Evolutionary conservation across 2,113 vertebrate species (phyloP), one percentile per base, ranked within the genome.

Genomic region (Callithrix jacchus): DNA sequence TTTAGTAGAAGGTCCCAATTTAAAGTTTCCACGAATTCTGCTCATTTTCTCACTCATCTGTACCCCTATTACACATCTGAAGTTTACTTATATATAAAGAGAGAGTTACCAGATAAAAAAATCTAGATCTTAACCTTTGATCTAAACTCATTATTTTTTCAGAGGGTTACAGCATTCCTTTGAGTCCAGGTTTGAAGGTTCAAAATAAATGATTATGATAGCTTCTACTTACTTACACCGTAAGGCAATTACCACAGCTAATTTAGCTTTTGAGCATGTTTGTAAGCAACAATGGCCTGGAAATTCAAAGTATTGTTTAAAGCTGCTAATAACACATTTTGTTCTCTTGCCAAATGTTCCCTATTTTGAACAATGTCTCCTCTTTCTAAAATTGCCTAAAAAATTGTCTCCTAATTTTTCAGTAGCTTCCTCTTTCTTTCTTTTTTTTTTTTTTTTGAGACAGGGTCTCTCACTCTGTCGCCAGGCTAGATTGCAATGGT

Each of bases 251-350:
- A 32, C 23, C 4, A 13, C 9, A 35, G 40, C 58, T 76, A 54
- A 70, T 37, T 88, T 71, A 80, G 9, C 20, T 61, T 81, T 83
- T 40, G 73, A 30, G 2, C 4, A 56, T 93, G 35, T 23, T 87
- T 91, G 52, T 88, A 93, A 96, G 37, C 35, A 77, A 45, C 87
- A 92, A 27, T 83, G 21, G 25, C 49, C 61, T 9, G 47, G 25
- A 92, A 90, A 96, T 85, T 40, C 10, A 61, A 88, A 88, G 3
- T 30, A 56, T 79, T 73, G 30, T 68, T 92, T 32, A 94, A 86
- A 54, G 91, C 6, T 79, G 23, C 14, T 87, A 16, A 95, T 58
- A 32, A 58, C 45, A 7, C 32, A 47, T 37, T 12, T 71, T 64
- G 95, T 82, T 40, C 37, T 91, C 42, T 84, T 83, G 68, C 16